These are phyloP conservation scores for Hypomecis atomaria DNA, from an alignment of 2,888 invertebrate genomes.

Conservation along the genomic window DNA sequence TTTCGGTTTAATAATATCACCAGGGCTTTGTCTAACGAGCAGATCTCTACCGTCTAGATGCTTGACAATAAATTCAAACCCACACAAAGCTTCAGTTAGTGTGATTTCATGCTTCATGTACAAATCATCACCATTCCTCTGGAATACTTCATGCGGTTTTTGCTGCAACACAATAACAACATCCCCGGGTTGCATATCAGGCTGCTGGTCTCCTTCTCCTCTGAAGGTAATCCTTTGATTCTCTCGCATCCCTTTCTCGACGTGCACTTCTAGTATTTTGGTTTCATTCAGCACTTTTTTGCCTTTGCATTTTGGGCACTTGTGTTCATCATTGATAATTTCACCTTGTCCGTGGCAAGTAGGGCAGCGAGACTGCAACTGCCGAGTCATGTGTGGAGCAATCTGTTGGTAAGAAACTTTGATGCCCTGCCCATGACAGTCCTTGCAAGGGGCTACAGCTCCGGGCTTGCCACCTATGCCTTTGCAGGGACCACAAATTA, in stretches of 20 bases:
- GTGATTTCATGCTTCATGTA: constrained; percentile 90
- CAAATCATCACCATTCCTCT: constrained; percentile 90
- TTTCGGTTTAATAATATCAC: constrained; percentile 93
- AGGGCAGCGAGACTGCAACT: constrained; percentile 85
- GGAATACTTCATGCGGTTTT: constrained; percentile 91
- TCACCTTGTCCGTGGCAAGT: constrained; percentile 89
- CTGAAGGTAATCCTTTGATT: constrained; percentile 93
- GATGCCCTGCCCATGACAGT: constrained; percentile 91
- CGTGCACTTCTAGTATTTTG: constrained; percentile 93
- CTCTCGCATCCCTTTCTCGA: constrained; percentile 95
- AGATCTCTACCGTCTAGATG: constrained; percentile 95
- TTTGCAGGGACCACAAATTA: constrained; percentile 90
- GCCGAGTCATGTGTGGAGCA: constrained; percentile 86
- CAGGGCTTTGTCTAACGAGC: constrained; percentile 90
- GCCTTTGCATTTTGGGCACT: constrained; percentile 92
- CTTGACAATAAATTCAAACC: constrained; percentile 92
- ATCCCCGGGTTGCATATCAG: constrained; percentile 94
- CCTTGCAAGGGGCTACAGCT: constrained; percentile 86
- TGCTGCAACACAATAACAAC: constrained; percentile 94
- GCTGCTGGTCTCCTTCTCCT: constrained; percentile 96
- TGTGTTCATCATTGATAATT: constrained; percentile 91
- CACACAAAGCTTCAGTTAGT: constrained; percentile 95
- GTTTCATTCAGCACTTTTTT: constrained; percentile 93
- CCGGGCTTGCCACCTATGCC: constrained; percentile 91
- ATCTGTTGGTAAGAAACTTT: constrained; percentile 90